Evolutionary conservation across 30 jellyfish, hydroid and myxozoan genomes (phyloP).

Genomic region (Turritopsis rubra): DNA sequence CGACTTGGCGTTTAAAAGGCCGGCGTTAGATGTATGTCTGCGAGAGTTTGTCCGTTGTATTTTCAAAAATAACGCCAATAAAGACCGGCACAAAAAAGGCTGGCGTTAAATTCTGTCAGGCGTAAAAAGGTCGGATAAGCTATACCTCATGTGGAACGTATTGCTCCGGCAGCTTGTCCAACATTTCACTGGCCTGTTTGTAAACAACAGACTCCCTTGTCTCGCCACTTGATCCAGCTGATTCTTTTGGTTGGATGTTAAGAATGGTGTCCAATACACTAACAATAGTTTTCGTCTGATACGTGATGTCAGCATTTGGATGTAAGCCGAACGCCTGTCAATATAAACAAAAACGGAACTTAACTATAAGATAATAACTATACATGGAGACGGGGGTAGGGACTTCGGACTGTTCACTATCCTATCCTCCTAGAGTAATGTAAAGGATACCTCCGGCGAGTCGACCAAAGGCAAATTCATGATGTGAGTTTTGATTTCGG

Average conservation of each 20-base stretch:
- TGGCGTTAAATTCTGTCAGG: too few species aligned
- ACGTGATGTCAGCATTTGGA: conserved; percentile 77
- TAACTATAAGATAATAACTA: background rate
- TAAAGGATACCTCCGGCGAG: conserved; percentile 57
- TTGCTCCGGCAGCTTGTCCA: conserved; percentile 62
- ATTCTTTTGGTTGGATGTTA: conserved; percentile 72
- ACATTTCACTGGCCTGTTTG: conserved; percentile 73
- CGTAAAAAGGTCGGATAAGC: background rate
- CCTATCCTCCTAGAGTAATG: too few species aligned
- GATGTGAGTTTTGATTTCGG: conserved; percentile 54
- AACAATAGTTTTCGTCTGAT: conserved; percentile 76
- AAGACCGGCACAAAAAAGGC: too few species aligned
- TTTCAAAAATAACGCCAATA: too few species aligned
- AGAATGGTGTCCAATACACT: conserved; percentile 61
- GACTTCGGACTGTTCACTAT: background rate
- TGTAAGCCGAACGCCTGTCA: conserved; percentile 71
- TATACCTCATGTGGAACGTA: conserved; percentile 66
- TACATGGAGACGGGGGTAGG: background rate
- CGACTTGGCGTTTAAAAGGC: too few species aligned
- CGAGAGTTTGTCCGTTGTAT: too few species aligned
- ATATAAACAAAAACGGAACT: background rate
- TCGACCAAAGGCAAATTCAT: conserved; percentile 65
- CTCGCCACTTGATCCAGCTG: conserved; percentile 63
- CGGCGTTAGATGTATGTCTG: too few species aligned
- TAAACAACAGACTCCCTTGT: conserved; percentile 73